Evolutionary conservation across 2,888 invertebrate species (phyloP), one percentile per base, ranked within the genome.

Genomic region (Dryadula phaetusa): DNA sequence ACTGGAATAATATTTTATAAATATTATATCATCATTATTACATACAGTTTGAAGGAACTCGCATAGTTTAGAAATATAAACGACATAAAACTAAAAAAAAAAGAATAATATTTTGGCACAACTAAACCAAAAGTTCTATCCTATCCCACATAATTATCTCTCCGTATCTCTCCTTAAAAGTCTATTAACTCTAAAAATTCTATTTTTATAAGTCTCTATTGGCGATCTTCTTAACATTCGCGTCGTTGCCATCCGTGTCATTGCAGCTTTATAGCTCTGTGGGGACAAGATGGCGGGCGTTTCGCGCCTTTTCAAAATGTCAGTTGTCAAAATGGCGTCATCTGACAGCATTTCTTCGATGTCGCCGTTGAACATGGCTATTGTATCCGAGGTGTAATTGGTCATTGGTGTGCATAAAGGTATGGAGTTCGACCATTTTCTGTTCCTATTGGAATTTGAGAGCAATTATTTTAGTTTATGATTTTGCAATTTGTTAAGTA

Each of bases 351-450:
- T 90, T 81, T 91, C 92, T 85, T 90, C 90, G 64, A 90, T 84
- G 72, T 92, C 92, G 0, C 85, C 85, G 70, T 85, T 91, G 22
- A 88, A 79, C 88, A 88, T 89, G 16, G 89, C 91, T 52, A 90
- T 68, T 0, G 88, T 81, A 58, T 92, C 93, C 1, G 86, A 81
- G 0, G 87, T 90, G 80, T 84, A 90, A 77, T 92, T 92, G 20
- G 87, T 82, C 44, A 83, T 81, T 16, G 92, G 87, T 1, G 91
- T 77, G 84, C 97, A 97, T 6, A 95, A 95, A 0, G 97, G 97
- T 72, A 97, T 96, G 0, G 96, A 95, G 79, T 95, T 96, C 0
- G 97, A 97, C 97, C 97, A 97, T 90, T 97, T 96, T 71, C 97
- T 96, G 82, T 96, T 96, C 78, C 95, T 95, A 82, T 65, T 73